Base-by-base conservation (phyloP, 1,140 invertebrate genomes). In the Drosophila triauraria region DNA sequence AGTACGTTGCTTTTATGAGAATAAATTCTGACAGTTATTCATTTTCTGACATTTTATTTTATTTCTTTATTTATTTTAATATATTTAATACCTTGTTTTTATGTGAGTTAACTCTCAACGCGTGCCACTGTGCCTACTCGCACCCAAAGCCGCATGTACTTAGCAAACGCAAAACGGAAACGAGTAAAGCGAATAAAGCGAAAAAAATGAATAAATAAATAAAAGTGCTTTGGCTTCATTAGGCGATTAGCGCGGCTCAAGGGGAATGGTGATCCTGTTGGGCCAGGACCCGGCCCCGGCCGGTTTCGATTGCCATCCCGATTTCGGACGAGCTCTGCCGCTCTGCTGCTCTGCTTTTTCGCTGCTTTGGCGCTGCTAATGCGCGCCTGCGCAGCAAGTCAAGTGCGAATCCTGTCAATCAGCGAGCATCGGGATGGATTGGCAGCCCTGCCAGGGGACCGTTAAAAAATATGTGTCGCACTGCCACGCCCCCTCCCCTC, bases 331-430 rank as follows among this genome's bases (percentile, higher is more conserved):
- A 15, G 27, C 32, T 35, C 17, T 23, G 8, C 32, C n/a, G 30
- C 35, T 25, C 30, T 47, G 15, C 27, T 13, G 17, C 64, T 59
- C 54, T 71, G 46, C 23, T 50, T 53, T 56, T 75, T 38, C 9
- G 30, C 70, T 51, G 58, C 64, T 54, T 53, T 27, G 44, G 74
- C 77, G 80, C 42, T 81, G 27, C 27, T 88, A 78, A 84, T 63
- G 64, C 44, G 63, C 75, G 80, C 50, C 80, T 59, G 68, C 77
- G 84, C 77, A 83, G 84, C 81, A 88, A 88, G 84, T 88, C 84
- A 88, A 88, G 84, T 90, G 84, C 84, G 84, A 88, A 80, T 84
- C 67, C 51, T 78, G 84, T 88, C 84, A 88, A 88, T 88, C 85
- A 88, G 64, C 61, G 56, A 44, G 44, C 7, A 42, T 42, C 25